Conservation (phyloP, 2,797 vertebrate species). For the Siniperca obscura region DNA sequence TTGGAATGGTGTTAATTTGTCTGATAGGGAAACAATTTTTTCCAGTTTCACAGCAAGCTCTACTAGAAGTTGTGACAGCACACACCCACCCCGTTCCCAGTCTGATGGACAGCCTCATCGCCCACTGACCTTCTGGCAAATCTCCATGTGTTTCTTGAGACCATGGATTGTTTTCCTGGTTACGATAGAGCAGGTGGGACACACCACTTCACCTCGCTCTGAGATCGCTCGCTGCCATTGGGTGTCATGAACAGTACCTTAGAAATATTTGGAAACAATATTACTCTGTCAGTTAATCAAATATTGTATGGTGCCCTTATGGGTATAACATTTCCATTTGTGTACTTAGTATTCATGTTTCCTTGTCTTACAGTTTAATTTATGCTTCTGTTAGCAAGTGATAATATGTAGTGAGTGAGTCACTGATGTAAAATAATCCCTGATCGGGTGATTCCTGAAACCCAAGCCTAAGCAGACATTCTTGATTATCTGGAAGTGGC, state of each 20-base stretch:
- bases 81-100: neutral
- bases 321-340: conserved; percentile 8
- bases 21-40: neutral
- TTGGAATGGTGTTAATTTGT: neutral
- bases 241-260: conserved; percentile 82
- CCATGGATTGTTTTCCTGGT: conserved; percentile 94
- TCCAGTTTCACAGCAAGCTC: neutral
- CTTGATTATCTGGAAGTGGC: too few species aligned
- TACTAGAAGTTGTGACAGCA: neutral
- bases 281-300: conserved; percentile 13
- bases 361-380: neutral
- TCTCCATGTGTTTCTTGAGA: conserved; percentile 98
- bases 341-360: neutral
- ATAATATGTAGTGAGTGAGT: neutral
- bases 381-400: neutral
- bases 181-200: conserved; percentile 93
- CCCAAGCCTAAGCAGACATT: too few species aligned
- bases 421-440: neutral
- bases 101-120: conserved; percentile 1
- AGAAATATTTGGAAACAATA: conserved; percentile 12
- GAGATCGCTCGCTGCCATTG: conserved; percentile 93
- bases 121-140: conserved; percentile 94
- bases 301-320: neutral
- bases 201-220: conserved; percentile 92
- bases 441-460: too few species aligned